These are phyloP conservation scores for Staurois parvus DNA, from an alignment of 2,797 vertebrate species.

Conservation along the genomic window DNA sequence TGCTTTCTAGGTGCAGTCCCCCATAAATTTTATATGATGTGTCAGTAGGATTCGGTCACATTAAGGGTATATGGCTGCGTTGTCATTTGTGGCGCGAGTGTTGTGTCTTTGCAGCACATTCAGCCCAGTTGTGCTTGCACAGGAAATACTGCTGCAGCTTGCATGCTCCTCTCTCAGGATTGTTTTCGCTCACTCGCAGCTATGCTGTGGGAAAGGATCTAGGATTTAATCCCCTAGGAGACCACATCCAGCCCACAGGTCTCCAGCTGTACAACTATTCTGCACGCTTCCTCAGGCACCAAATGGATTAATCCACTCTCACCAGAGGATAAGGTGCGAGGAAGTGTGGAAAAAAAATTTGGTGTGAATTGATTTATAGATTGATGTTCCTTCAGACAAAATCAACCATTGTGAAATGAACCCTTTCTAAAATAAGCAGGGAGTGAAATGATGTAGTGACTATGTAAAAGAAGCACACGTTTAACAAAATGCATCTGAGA, in stretches of 20 bases:
- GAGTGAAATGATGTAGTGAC: not conserved
- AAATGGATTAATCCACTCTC: conserved; percentile 60
- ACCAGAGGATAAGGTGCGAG: conserved; percentile 49
- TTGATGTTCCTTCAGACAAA: conserved; percentile 28
- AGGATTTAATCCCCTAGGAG: conserved; percentile 60
- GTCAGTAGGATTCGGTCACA: conserved; percentile 47
- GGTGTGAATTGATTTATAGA: conserved; percentile 53
- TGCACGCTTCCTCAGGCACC: conserved; percentile 52
- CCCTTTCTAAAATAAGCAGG: not conserved
- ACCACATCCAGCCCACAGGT: conserved; percentile 51
- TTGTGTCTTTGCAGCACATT: conserved; percentile 44
- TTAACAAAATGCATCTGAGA: not conserved
- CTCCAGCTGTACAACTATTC: conserved; percentile 51
- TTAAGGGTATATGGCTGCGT: conserved; percentile 34
- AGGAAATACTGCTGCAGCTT: conserved; percentile 29
- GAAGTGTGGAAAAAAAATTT: conserved; percentile 23
- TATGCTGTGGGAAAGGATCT: conserved; percentile 60
- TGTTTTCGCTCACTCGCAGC: conserved; percentile 48
- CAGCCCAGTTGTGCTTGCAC: conserved; percentile 3
- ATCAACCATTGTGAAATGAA: conserved; percentile 4
- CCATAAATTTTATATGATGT: conserved; percentile 31
- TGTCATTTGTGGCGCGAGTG: conserved; percentile 2
- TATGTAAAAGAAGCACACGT: not conserved
- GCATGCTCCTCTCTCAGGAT: conserved; percentile 30
- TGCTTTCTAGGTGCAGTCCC: conserved; percentile 15